Evolutionary conservation across 2,797 vertebrate species (phyloP), one percentile per base, ranked within the genome.

Genomic region (Enteromius argenteus): DNA sequence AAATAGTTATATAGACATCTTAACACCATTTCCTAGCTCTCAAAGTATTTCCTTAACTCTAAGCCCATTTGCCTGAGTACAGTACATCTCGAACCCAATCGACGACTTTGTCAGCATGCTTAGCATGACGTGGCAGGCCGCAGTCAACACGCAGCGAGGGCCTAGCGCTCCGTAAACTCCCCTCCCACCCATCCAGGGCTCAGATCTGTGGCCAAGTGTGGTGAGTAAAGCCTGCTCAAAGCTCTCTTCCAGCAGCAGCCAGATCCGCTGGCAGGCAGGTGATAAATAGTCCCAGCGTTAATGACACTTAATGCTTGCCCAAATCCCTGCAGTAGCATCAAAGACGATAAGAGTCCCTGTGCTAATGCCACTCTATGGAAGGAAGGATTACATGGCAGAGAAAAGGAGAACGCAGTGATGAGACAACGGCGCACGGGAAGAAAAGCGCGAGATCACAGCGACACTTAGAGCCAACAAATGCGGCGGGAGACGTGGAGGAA

Each of bases 301-400:
- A 93, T 92, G 91, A 94, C 89, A 91, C 87, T 91, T 93, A 94
- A 94, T 93, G 88, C 90, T 86, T 83, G 80, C 84, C 89, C 90
- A 91, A 93, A 92, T 90, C 90, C 88, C 89, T 86, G 81, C 86
- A 85, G 87, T 87, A 88, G 89, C 90, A 93, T 94, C 92, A 93
- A 93, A 93, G 91, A 88, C 69, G 17, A 79, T 85, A 85, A 87
- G 88, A 87, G 91, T 89, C 88, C 87, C 84, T 30, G 84, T 46
- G 87, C 88, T 91, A 89, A 92, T 91, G 90, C 87, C 87, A 83
- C 78, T 19, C 86, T 84, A 69, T 80, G 51, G 80, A 85, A 87
- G 86, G 81, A 88, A 84, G 91, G 93, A 93, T 93, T 92, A 92
- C 72, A 39, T 4, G 74, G 4, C 58, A 82, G 81, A 85, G 88